Percentiles rank a stretch among this genome's conserved stretches.
Conservation (phyloP, 2,113 vertebrate species). For the Vidua macroura region DNA sequence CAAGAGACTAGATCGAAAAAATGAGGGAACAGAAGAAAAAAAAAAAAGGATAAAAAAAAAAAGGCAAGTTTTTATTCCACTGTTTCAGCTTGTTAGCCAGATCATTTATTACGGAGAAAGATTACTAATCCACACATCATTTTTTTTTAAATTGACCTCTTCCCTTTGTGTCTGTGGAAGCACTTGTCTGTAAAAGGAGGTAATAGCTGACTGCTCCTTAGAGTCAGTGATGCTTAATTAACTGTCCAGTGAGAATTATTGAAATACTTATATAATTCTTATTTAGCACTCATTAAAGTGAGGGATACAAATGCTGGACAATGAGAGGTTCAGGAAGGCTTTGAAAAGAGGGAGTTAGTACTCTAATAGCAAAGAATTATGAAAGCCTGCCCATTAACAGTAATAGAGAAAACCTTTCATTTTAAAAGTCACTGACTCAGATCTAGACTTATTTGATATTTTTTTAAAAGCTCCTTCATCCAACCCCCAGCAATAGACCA, state of each 20-base stretch:
- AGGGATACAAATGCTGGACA: slow-evolving; percentile 76
- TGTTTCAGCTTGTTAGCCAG: slow-evolving; percentile 66
- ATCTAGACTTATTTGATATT: slow-evolving; percentile 68
- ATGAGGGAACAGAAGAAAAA: slow-evolving; percentile 10
- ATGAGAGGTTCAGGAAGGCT: slow-evolving; percentile 66
- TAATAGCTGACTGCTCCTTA: slow-evolving; percentile 75
- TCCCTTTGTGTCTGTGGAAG: slow-evolving; percentile 68
- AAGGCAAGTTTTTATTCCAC: slow-evolving; percentile 62
- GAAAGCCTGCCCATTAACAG: slow-evolving; percentile 67
- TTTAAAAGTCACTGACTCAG: slow-evolving; percentile 70
- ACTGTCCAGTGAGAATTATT: slow-evolving; percentile 78
- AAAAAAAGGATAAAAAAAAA: neutral
- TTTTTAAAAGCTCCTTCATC: slow-evolving; percentile 51
- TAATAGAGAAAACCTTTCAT: slow-evolving; percentile 69
- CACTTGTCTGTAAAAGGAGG: slow-evolving; percentile 75
- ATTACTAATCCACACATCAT: slow-evolving; percentile 69
- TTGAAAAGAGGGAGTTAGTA: slow-evolving; percentile 66
- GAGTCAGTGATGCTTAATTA: slow-evolving; percentile 76
- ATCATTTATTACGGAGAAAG: slow-evolving; percentile 71
- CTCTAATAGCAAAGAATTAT: slow-evolving; percentile 66
- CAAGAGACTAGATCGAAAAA: slow-evolving; percentile 18
- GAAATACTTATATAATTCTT: slow-evolving; percentile 78
- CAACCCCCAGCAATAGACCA: neutral
- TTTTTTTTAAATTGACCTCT: slow-evolving; percentile 69
- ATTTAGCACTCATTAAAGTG: slow-evolving; percentile 78